These are phyloP conservation scores for Darevskia nairensis DNA, from an alignment of 2,797 vertebrate species.

Conservation along the genomic window DNA sequence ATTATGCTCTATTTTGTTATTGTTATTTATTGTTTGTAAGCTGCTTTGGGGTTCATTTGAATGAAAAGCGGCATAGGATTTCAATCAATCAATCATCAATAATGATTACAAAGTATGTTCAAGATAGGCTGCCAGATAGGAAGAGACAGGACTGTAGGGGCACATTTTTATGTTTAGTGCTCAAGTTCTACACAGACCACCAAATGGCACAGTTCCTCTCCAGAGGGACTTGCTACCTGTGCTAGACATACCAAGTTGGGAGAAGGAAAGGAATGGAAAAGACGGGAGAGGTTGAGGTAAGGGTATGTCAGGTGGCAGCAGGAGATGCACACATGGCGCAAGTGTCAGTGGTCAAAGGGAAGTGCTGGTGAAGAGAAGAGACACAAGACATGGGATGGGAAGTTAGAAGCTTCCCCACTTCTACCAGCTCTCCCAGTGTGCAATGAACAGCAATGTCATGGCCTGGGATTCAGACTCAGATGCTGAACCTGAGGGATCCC, in stretches of 20 bases:
- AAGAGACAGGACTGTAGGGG: background rate
- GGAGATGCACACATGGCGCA: background rate
- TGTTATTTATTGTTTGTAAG: no score
- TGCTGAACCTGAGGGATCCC: no score
- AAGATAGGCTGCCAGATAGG: background rate
- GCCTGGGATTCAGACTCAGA: no score
- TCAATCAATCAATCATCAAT: no score
- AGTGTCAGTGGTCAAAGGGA: background rate
- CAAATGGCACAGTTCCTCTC: background rate
- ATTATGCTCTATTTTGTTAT: no score
- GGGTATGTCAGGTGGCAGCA: background rate
- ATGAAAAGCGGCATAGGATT: no score
- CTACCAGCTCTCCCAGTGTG: background rate
- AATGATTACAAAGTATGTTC: background rate
- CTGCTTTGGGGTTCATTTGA: no score
- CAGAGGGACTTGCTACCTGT: background rate
- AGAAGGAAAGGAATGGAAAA: background rate
- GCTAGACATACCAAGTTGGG: no score
- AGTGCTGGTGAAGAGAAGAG: background rate
- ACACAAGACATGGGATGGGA: no score
- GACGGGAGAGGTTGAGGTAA: background rate
- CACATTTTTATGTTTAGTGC: background rate
- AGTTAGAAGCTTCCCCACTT: no score
- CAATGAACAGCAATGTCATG: no score
- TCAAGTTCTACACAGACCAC: background rate